Percentiles rank a stretch among this genome's conserved stretches.
phyloP scores from a whole-genome alignment of 2,888 invertebrate species.

The Imbricaverruca yamaguchii region DNA sequence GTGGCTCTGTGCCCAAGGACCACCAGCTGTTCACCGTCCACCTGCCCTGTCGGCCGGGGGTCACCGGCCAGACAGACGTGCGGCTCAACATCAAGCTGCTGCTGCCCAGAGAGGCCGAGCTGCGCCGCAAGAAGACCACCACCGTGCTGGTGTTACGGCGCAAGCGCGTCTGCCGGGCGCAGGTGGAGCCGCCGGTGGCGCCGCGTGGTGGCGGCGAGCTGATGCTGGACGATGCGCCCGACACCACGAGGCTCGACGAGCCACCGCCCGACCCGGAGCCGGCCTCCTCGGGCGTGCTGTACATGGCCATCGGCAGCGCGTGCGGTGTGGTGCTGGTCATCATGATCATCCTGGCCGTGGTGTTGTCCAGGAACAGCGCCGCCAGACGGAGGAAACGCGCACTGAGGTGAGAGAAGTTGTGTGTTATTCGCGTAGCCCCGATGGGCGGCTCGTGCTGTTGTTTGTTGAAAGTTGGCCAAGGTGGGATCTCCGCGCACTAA shows the following conservation, averaged over 20 bases:
- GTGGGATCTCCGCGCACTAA: no score
- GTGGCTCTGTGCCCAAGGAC: neutral
- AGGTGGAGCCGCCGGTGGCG: neutral
- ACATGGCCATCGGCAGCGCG: slow-evolving; percentile 75
- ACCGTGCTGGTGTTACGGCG: neutral
- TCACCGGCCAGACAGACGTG: neutral
- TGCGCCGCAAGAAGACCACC: neutral
- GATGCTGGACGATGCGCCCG: no score
- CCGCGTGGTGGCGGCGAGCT: neutral
- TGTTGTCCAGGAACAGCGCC: slow-evolving; percentile 10
- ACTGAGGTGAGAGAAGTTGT: neutral
- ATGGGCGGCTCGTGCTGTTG: no score
- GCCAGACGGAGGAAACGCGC: slow-evolving; percentile 13
- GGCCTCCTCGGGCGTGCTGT: slow-evolving; percentile 53
- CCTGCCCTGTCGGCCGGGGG: slow-evolving; percentile 8
- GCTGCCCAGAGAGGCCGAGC: slow-evolving; percentile 5
- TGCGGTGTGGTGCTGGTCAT: slow-evolving; percentile 52
- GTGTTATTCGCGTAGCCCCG: no score
- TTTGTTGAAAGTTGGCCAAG: no score
- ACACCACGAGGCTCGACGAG: no score
- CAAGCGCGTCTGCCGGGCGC: neutral
- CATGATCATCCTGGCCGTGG: slow-evolving; percentile 55
- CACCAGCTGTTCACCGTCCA: neutral
- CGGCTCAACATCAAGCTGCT: neutral
- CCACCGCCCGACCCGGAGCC: no score